Conservation (phyloP, 2,797 vertebrate species). For the Podarcis siculus region DNA sequence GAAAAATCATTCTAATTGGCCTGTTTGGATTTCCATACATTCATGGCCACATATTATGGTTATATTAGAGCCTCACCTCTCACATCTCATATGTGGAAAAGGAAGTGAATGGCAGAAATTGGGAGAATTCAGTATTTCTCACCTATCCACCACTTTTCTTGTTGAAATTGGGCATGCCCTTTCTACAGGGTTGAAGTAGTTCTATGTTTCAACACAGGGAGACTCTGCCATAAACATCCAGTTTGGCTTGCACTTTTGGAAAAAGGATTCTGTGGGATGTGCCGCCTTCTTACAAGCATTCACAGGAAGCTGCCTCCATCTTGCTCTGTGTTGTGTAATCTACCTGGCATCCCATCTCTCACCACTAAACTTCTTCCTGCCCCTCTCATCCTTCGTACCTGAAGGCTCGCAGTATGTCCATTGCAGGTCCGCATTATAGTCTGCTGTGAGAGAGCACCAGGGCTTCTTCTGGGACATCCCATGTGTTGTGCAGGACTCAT, state of each 20-base stretch:
- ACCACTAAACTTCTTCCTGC: not conserved
- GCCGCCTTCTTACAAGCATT: too few relatives aligned
- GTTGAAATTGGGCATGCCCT: not conserved
- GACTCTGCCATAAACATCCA: not conserved
- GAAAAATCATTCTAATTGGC: not conserved
- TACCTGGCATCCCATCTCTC: too few relatives aligned
- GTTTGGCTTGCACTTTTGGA: not conserved
- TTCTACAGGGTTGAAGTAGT: not conserved
- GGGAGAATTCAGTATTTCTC: not conserved
- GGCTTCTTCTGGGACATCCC: slow-evolving; percentile 1
- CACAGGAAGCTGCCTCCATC: too few relatives aligned
- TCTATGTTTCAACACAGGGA: not conserved
- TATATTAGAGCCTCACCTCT: too few relatives aligned
- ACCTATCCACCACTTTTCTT: not conserved
- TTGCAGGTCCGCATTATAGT: slow-evolving; percentile 7
- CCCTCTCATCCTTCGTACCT: not conserved
- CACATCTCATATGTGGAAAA: too few relatives aligned
- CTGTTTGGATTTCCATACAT: not conserved
- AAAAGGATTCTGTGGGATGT: not conserved
- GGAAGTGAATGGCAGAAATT: not conserved
- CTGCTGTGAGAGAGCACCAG: slow-evolving; percentile 19
- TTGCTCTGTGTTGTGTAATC: too few relatives aligned
- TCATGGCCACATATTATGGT: too few relatives aligned
- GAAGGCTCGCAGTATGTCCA: slow-evolving; percentile 22
- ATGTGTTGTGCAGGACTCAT: slow-evolving; percentile 69